Percentiles rank a stretch among this genome's conserved stretches.
Evolutionary conservation across 2,113 vertebrate genomes (phyloP).

Genomic region (Pardalotus punctatus): DNA sequence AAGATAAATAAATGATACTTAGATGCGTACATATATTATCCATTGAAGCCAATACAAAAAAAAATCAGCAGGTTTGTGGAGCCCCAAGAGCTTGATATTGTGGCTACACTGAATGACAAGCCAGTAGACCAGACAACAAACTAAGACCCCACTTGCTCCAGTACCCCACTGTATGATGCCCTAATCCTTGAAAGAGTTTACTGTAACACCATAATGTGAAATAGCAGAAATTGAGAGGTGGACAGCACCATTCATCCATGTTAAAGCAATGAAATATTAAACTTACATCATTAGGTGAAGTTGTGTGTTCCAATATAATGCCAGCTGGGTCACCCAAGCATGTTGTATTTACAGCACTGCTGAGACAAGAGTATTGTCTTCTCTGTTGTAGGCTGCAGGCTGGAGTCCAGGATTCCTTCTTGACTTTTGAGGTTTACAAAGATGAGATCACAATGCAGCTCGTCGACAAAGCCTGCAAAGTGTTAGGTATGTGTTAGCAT

Average conservation of each 20-base stretch:
- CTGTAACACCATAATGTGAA: background rate
- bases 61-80: background rate
- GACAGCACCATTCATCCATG: background rate
- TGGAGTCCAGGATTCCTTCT: constrained; percentile 74
- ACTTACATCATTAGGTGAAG: background rate
- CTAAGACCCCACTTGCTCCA: background rate
- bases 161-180: background rate
- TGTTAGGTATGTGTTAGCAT: constrained; percentile 65
- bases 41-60: background rate
- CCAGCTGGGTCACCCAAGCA: background rate
- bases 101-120: background rate
- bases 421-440: constrained; percentile 78
- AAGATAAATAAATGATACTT: background rate
- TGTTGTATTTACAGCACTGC: background rate
- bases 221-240: background rate
- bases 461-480: constrained; percentile 74
- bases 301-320: background rate
- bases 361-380: background rate
- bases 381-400: constrained; percentile 65
- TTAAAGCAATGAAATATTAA: background rate
- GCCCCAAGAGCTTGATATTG: background rate
- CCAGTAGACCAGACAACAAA: background rate
- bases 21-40: background rate
- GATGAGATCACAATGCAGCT: constrained; percentile 79
- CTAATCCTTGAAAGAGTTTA: background rate